Evolutionary conservation across 2,113 vertebrate species (phyloP).

Genomic region (Laterallus jamaicensis): DNA sequence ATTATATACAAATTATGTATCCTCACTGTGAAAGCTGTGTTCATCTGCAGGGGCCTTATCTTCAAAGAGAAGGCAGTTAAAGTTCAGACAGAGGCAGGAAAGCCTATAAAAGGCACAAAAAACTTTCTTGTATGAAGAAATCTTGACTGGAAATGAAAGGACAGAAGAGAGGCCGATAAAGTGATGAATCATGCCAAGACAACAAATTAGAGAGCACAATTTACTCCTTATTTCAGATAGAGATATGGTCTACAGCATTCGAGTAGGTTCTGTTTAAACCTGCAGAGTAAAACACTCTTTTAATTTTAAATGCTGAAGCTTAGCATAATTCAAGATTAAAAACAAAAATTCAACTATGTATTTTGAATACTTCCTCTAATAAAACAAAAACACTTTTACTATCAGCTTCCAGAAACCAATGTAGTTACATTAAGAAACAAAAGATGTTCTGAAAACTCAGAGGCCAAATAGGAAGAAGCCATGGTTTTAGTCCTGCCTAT

Average conservation of each 20-base stretch:
- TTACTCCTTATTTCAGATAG: slow-evolving; percentile 5
- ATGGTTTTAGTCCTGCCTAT: background rate
- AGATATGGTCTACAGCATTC: background rate
- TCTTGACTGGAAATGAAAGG: background rate
- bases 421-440: background rate
- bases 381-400: background rate
- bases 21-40: background rate
- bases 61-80: slow-evolving; percentile 26
- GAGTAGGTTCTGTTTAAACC: background rate
- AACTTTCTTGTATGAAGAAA: background rate
- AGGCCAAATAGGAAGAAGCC: background rate
- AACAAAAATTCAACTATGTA: background rate
- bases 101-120: slow-evolving; percentile 7
- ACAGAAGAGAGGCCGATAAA: background rate
- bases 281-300: background rate
- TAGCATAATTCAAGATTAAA: background rate
- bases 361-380: background rate
- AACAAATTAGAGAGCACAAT: background rate
- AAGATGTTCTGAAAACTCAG: background rate
- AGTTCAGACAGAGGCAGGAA: slow-evolving; percentile 10
- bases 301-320: background rate
- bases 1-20: background rate
- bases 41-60: slow-evolving; percentile 29
- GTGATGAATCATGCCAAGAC: slow-evolving; percentile 18
- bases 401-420: background rate